Percentiles rank a stretch among this genome's conserved stretches.
phyloP scores from a whole-genome alignment of 2,888 invertebrate genomes.

The Macrosiphum euphorbiae region DNA sequence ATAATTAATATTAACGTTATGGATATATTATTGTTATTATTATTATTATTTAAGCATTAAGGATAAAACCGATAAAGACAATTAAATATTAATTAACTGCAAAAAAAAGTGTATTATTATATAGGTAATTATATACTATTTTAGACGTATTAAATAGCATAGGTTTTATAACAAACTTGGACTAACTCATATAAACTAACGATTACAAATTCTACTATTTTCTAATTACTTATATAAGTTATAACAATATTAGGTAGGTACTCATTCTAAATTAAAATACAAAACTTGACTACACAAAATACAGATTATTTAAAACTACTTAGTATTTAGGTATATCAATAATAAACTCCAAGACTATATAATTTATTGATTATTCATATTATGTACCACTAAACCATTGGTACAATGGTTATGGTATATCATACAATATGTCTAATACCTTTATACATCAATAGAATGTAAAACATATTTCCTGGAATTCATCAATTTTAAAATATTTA shows the following conservation, averaged over 20 bases:
- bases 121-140: background rate
- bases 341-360: background rate
- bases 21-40: constrained; percentile 1
- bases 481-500: background rate
- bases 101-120: background rate
- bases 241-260: background rate
- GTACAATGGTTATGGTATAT: background rate
- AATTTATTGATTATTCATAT: background rate
- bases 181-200: background rate
- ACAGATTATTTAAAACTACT: background rate
- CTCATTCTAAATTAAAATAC: background rate
- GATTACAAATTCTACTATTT: background rate
- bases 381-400: background rate
- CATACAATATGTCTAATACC: background rate
- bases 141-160: background rate
- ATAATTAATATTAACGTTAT: background rate
- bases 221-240: background rate
- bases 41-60: background rate
- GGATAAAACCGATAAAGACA: background rate
- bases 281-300: background rate
- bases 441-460: background rate
- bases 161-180: background rate
- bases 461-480: background rate
- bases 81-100: background rate
- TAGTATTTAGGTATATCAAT: background rate